Conservation (phyloP, 2,888 invertebrate genomes). For the Troides helena region DNA sequence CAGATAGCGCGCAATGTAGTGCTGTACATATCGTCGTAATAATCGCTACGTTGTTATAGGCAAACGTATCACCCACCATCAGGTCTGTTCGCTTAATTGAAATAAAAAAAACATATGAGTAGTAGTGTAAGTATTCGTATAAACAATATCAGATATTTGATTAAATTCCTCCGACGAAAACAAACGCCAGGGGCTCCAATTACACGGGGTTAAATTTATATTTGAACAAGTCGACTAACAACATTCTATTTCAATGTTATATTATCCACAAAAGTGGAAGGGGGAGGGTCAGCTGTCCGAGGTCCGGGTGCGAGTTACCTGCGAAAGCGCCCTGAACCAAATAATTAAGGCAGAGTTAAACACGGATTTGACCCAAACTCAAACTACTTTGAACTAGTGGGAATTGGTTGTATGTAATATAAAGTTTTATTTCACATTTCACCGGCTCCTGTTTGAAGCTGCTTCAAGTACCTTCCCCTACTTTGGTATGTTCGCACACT, state of each 20-base stretch:
- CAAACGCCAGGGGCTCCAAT: not conserved
- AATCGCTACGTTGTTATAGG: too few species aligned
- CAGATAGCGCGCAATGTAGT: too few species aligned
- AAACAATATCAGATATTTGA: not conserved
- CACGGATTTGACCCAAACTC: not conserved
- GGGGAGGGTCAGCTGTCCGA: conserved; percentile 9
- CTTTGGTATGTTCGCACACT: too few species aligned
- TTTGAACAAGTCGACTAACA: conserved; percentile 12
- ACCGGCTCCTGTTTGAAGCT: too few species aligned
- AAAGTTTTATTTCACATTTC: not conserved
- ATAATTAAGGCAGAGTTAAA: conserved; percentile 14
- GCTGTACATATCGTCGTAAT: too few species aligned
- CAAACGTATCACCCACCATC: too few species aligned
- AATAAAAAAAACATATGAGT: too few species aligned
- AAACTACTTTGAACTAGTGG: conserved; percentile 2
- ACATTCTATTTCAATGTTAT: conserved; percentile 11
- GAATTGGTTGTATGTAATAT: not conserved
- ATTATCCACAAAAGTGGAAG: conserved; percentile 13
- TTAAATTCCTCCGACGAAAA: not conserved
- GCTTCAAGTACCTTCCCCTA: too few species aligned
- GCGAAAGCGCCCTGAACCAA: conserved; percentile 4
- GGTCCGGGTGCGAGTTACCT: not conserved
- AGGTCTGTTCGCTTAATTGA: too few species aligned
- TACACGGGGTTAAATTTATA: conserved; percentile 22
- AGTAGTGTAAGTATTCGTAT: not conserved